Base-by-base conservation (phyloP, 2,113 vertebrate genomes). In the Machaerirhynchus nigripectus region DNA sequence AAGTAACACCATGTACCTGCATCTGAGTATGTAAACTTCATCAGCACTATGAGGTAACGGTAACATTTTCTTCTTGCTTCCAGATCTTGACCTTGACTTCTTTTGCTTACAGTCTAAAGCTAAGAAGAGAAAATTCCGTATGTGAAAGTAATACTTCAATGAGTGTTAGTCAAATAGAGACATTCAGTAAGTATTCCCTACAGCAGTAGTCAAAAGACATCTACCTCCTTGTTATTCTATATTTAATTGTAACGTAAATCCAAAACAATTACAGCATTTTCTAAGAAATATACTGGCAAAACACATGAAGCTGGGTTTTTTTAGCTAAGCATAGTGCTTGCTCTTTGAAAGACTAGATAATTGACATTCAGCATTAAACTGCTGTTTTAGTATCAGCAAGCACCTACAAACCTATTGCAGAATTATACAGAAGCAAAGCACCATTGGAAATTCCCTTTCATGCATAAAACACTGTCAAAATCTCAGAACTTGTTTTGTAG, bases 21-120 rank as follows among this genome's bases (percentile, higher is more conserved):
- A 99, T 97, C 99, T 98, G 96, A 99, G 98, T 96, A 98, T 98
- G 98, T 99, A 99, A 97, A 98, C 98, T 98, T 99, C 99, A 97
- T 99, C 99, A 97, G 99, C 98, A 89, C 98, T 98, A 95, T 99
- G 99, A 96, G 98, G 98, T 98, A 99, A 98, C 14, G 98, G 96
- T 90, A 98, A 97, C 97, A 98, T 96, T 98, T 99, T 99, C 97
- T 98, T 99, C 97, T 99, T 99, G 91, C 98, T 98, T 94, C 98
- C 99, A 69, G 99, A 99, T 97, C 98, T 98, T 95, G 99, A 99
- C 95, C 99, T 98, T 90, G 98, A 98, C 97, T 98, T 99, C 98
- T 99, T 99, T 97, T 98, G 98, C 86, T 98, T 99, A 98, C 98
- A 99, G 96, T 99, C 98, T 97, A 98, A 98, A 96, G 98, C 99